These are phyloP conservation scores for Chrysogorgia sp. DNA, from an alignment of 92 coral and sea anemone species.

Conservation along the genomic window DNA sequence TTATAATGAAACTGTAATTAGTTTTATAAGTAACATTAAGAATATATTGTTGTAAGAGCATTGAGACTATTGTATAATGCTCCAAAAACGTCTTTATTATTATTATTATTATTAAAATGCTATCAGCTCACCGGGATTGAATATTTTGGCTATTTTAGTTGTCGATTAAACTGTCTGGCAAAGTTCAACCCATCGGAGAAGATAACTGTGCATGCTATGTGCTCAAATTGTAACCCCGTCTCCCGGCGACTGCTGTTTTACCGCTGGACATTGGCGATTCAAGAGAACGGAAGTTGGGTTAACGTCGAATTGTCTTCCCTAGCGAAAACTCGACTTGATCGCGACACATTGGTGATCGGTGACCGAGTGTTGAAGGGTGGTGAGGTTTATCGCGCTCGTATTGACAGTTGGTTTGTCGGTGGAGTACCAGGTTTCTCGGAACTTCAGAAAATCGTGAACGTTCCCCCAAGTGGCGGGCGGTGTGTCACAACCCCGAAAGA, in stretches of 20 bases:
- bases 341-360: slow-evolving; percentile 18
- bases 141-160: too few relatives aligned
- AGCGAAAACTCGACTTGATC: slow-evolving; percentile 33
- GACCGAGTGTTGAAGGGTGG: slow-evolving; percentile 44
- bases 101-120: too few relatives aligned
- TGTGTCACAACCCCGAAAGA: not conserved
- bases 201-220: slow-evolving; percentile 46
- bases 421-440: slow-evolving; percentile 54
- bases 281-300: not conserved
- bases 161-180: slow-evolving; percentile 37
- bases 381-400: slow-evolving; percentile 15
- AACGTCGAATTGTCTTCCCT: not conserved
- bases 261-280: slow-evolving; percentile 14
- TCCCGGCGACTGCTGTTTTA: slow-evolving; percentile 37
- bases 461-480: slow-evolving; percentile 12
- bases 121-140: too few relatives aligned
- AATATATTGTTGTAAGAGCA: too few relatives aligned
- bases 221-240: slow-evolving; percentile 55
- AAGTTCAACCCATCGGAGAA: slow-evolving; percentile 75
- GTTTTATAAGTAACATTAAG: too few relatives aligned
- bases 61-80: too few relatives aligned
- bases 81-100: too few relatives aligned
- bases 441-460: slow-evolving; percentile 46
- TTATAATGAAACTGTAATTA: too few relatives aligned
- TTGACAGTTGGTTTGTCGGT: slow-evolving; percentile 38